Evolutionary conservation across 2,797 vertebrate genomes (phyloP), one percentile per base, ranked within the genome.

Genomic region (Enteromius mattozi): DNA sequence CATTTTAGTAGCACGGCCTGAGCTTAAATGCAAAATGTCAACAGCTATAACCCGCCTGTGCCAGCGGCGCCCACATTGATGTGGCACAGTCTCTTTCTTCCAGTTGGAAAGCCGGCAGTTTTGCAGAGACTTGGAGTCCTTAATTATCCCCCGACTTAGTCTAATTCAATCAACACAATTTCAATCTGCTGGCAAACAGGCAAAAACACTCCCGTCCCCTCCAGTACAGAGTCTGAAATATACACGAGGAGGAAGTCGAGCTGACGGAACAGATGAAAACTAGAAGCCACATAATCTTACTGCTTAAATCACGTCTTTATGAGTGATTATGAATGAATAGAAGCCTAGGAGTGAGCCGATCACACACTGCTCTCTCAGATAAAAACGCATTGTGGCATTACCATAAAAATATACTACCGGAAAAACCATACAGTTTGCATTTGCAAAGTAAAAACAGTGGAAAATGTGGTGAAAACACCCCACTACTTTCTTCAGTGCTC

Each of bases 131-230:
- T 93, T 89, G 92, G 93, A 91, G 91, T 94, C 93, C 93, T 93
- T 95, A 96, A 95, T 95, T 95, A 95, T 95, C 93, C 93, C 92
- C 93, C 89, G 92, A 94, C 94, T 94, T 95, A 93, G 94, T 94
- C 95, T 94, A 94, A 95, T 95, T 95, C 93, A 96, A 96, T 95
- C 94, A 95, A 94, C 93, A 93, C 92, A 91, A 94, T 92, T 94
- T 94, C 91, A 93, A 94, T 95, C 93, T 93, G 92, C 92, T 91
- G 92, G 91, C 90, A 92, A 94, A 94, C 92, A 93, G 93, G 92
- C 92, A 92, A 91, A 91, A 90, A 61, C 78, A 77, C 79, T 84
- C 80, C 78, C 85, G 80, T 82, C 81, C 72, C 81, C 78, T 87
- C 85, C 75, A 82, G 85, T 71, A 56, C 17, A 35, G 54, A 71